These are phyloP conservation scores for Ostrea edulis DNA, from an alignment of 1,140 invertebrate genomes.

Conservation along the genomic window DNA sequence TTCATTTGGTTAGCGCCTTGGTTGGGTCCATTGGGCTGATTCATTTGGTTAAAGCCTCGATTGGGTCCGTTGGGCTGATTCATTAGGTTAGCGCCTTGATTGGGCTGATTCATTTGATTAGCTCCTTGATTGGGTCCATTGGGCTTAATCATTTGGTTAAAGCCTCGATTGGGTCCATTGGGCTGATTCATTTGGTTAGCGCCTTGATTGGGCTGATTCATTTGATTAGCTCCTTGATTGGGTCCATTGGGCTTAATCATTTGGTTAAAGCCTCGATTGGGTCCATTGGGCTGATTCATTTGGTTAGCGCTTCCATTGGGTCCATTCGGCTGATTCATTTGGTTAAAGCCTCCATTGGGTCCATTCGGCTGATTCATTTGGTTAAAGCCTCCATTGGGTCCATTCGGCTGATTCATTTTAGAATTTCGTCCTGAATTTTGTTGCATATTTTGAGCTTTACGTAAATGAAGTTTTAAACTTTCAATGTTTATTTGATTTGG, in stretches of 20 bases:
- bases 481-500: conserved; percentile 17
- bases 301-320: background rate
- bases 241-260: background rate
- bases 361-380: background rate
- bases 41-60: too few relatives aligned
- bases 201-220: too few relatives aligned
- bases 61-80: too few relatives aligned
- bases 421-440: background rate
- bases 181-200: too few relatives aligned
- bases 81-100: too few relatives aligned
- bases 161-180: too few relatives aligned
- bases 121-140: too few relatives aligned
- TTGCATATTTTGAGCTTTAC: background rate
- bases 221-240: background rate
- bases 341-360: background rate
- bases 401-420: background rate
- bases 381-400: background rate
- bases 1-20: background rate
- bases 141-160: too few relatives aligned
- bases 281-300: background rate
- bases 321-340: background rate
- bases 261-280: background rate
- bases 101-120: too few relatives aligned
- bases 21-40: background rate
- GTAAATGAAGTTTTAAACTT: conserved; percentile 11